phyloP scores from a whole-genome alignment of 2,797 vertebrate species.

The Falco berigora region DNA sequence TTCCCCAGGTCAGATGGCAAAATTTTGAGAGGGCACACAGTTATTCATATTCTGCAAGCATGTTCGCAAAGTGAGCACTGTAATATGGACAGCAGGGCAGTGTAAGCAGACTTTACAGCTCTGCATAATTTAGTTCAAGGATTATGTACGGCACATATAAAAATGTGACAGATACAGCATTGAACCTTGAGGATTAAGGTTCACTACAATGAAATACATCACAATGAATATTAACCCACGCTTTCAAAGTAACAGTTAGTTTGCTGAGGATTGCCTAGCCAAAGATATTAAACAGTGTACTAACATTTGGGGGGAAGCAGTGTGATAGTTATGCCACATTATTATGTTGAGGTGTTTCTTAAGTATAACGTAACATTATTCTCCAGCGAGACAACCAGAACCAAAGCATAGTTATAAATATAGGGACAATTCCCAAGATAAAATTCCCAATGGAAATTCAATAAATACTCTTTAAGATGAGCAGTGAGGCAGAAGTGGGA shows the following conservation, averaged over 20 bases:
- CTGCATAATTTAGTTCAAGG: neutral
- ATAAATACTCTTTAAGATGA: neutral
- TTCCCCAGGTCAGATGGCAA: neutral
- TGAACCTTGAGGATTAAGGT: slow-evolving; percentile 13
- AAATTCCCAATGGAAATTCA: neutral
- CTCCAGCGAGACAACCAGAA: neutral
- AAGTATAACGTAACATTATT: neutral
- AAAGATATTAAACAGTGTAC: neutral
- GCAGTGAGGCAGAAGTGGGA: neutral
- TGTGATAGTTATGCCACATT: neutral
- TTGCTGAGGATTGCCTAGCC: neutral
- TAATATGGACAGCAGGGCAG: neutral
- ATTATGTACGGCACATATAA: neutral
- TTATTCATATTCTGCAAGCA: neutral
- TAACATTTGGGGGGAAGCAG: neutral
- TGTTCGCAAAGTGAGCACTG: neutral
- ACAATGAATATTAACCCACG: slow-evolving; percentile 7
- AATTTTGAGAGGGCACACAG: neutral
- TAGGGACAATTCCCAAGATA: neutral
- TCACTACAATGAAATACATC: neutral
- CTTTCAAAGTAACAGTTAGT: neutral
- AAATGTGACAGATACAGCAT: neutral
- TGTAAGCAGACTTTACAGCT: neutral
- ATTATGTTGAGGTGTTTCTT: neutral
- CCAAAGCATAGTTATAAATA: neutral